Base-by-base conservation (phyloP, 37 sponge, comb jelly and placozoan genomes). In the Beroe forskalii region DNA sequence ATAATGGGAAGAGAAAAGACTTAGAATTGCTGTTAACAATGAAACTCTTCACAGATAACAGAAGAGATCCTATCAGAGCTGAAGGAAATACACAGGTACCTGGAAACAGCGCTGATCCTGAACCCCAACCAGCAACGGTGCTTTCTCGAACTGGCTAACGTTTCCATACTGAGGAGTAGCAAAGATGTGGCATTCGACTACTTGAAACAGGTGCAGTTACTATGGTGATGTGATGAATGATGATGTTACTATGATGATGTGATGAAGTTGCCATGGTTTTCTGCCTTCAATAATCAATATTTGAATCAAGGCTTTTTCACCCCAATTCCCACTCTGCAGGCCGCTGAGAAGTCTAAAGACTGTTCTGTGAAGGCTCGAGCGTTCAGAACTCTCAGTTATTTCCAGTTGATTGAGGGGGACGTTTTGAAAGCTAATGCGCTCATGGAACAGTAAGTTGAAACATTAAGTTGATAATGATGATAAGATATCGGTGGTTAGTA, bases 391-490 rank as follows among this genome's bases (percentile, higher is more conserved):
- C 86, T 80, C 48, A 80, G 86, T 43, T 44, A 44, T 42, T 44
- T 80, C 25, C 43, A 17, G 27, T 4, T 80, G n/a, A 80, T 80
- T 44, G 86, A 80, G 28, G 86, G 55, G 28, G 55, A 80, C 27
- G 25, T 44, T 9, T 28, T 38, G 28, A 20, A 44, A 44, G 86
- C 86, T 25, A 41, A 80, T 30, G 17, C n/a, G 6, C 40, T 80
- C 44, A 80, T 80, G 86, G 86, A 80, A 17, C 72, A 69, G 72
- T 69, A 37, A 69, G 72, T 69, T n/a, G n/a, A n/a, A n/a, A n/a
- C n/a, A n/a, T n/a, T n/a, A n/a, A n/a, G n/a, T n/a, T n/a, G n/a
- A n/a, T n/a, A n/a, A n/a, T n/a, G n/a, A n/a, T n/a, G n/a, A n/a
- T n/a, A n/a, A n/a, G n/a, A n/a, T n/a, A n/a, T n/a, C n/a, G n/a